Evolutionary conservation across 2,888 invertebrate species (phyloP).

Genomic region (Epistrophe grossulariae): DNA sequence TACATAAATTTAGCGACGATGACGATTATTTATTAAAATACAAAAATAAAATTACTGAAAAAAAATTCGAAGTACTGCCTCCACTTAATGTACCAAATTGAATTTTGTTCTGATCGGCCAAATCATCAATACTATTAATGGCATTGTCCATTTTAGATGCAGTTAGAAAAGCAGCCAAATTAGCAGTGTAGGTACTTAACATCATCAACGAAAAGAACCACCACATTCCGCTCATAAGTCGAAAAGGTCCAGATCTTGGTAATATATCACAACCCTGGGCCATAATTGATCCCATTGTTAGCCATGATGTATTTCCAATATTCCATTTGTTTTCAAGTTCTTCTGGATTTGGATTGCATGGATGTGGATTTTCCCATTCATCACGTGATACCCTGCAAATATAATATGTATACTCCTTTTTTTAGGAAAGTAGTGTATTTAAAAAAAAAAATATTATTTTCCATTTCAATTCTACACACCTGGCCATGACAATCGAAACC

Average conservation of each 20-base stretch:
- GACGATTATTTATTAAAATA: background rate
- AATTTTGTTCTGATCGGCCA: slow-evolving; percentile 96
- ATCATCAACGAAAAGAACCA: slow-evolving; percentile 93
- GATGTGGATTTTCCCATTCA: slow-evolving; percentile 97
- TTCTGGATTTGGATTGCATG: slow-evolving; percentile 93
- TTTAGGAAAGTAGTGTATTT: background rate
- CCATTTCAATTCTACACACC: slow-evolving; percentile 84
- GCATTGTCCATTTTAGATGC: slow-evolving; percentile 94
- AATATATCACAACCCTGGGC: slow-evolving; percentile 96
- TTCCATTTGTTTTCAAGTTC: slow-evolving; percentile 96
- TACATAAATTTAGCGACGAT: no score
- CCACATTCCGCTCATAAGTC: slow-evolving; percentile 91
- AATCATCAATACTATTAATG: slow-evolving; percentile 94
- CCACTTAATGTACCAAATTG: slow-evolving; percentile 95
- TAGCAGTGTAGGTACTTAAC: slow-evolving; percentile 95
- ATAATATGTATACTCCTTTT: background rate
- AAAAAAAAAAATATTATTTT: slow-evolving; percentile 2
- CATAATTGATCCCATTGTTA: slow-evolving; percentile 96
- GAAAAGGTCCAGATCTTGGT: slow-evolving; percentile 92
- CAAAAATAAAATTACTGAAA: slow-evolving; percentile 86
- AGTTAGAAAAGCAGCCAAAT: slow-evolving; percentile 96
- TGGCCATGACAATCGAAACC: slow-evolving; percentile 91
- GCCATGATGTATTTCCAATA: slow-evolving; percentile 95
- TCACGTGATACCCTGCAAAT: slow-evolving; percentile 90
- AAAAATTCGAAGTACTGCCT: slow-evolving; percentile 96